Evolutionary conservation across 1,140 invertebrate genomes (phyloP), one percentile per base, ranked within the genome.

Genomic region (Plodia interpunctella): DNA sequence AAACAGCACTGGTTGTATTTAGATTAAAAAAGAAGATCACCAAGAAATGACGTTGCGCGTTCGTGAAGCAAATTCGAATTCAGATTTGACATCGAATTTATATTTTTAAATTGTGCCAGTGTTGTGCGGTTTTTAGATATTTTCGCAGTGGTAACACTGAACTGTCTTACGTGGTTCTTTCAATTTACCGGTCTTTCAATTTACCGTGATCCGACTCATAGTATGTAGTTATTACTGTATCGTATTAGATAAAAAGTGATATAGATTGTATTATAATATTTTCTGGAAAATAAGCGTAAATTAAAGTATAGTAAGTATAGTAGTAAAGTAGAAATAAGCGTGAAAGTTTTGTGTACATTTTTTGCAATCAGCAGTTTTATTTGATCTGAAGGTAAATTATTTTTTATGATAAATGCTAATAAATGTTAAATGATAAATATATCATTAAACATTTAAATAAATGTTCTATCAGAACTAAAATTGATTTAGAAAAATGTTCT

Each of bases 11-110:
- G 53, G 62, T 60, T 75, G 63, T 35, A 63, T 66, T 72, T 68
- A 77, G 68, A 80, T 56, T 65, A 67, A 78, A 74, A 82, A 77
- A 72, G 59, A 68, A 66, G 65, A 70, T 62, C 50, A 73, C 59
- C 32, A 66, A 52, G 72, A 70, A 61, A 59, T 55, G 66, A 80
- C 77, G 74, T 74, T 70, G 74, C 74, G 60, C 70, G 62, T 62
- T 63, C 82, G 82, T 71, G 63, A 62, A 61, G 66, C 59, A 44
- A 57, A 61, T 68, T 59, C 56, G 30, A 66, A 59, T 61, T 77
- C 66, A 3, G 2, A 32, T 32, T 32, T 32, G 11, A 11, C 30
- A 32, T 4, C 58, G 58, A 74, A 67, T 61, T 60, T 63, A 53
- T 51, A 5, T 19, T 20, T 51, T 20, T 51, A 25, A 25, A 51